phyloP scores from a whole-genome alignment of 2,888 invertebrate genomes.

The Tortrix viridana region DNA sequence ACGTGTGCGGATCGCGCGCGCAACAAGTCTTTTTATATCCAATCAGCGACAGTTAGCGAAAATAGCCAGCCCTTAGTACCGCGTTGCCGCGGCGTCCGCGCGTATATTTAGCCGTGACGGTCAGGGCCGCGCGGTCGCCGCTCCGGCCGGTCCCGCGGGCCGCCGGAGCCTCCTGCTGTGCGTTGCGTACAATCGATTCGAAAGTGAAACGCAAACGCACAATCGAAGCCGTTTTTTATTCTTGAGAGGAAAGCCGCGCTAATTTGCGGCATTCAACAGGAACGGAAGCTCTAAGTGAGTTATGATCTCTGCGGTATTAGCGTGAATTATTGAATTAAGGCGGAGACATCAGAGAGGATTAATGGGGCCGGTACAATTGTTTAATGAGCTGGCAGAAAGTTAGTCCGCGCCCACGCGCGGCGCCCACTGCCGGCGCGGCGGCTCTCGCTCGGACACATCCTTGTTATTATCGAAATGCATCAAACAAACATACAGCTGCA shows the following conservation, averaged over 20 bases:
- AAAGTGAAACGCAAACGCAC: constrained; percentile 37
- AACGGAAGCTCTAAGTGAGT: constrained; percentile 31
- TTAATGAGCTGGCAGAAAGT: constrained; percentile 38
- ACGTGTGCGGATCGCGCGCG: constrained; percentile 10
- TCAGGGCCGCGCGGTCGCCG: constrained; percentile 54
- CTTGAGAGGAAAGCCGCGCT: constrained; percentile 24
- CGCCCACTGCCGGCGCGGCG: background rate
- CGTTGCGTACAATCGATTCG: constrained; percentile 11
- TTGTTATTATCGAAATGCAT: no score
- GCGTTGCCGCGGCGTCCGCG: constrained; percentile 38
- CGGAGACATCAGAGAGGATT: constrained; percentile 31
- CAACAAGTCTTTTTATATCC: constrained; percentile 29
- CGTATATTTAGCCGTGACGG: constrained; percentile 62
- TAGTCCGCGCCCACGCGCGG: constrained; percentile 29
- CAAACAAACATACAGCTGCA: no score
- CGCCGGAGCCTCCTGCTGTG: constrained; percentile 5
- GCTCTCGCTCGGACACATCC: background rate
- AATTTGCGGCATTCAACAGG: constrained; percentile 15
- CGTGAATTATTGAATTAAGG: constrained; percentile 36
- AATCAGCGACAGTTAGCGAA: constrained; percentile 25
- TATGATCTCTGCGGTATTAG: constrained; percentile 23
- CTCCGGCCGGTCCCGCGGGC: constrained; percentile 12
- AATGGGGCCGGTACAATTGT: constrained; percentile 34
- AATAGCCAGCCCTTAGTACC: constrained; percentile 34
- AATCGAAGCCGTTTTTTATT: constrained; percentile 24